Percentiles rank a stretch among this genome's conserved stretches.
These are phyloP conservation scores for Nycticorax nycticorax DNA, from an alignment of 2,113 vertebrate species.

Conservation along the genomic window DNA sequence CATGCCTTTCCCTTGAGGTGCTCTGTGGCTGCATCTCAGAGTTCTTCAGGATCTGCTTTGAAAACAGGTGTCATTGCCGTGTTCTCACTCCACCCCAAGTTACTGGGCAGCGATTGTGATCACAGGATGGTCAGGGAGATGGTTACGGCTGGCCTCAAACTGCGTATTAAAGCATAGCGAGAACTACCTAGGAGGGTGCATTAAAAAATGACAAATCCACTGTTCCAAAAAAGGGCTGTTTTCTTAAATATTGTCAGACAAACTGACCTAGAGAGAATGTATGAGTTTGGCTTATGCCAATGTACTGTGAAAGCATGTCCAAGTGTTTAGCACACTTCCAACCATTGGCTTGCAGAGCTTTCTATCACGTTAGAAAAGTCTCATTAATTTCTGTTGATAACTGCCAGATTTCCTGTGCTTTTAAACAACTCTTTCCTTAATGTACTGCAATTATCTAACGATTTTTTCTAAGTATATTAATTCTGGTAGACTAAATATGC, in stretches of 20 bases:
- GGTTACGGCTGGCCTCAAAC: background rate
- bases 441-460: background rate
- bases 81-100: background rate
- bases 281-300: background rate
- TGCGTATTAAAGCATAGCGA: background rate
- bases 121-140: background rate
- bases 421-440: background rate
- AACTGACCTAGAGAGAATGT: background rate
- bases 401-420: background rate
- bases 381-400: background rate
- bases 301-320: background rate
- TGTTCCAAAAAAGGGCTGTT: background rate
- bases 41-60: background rate
- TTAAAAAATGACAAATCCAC: background rate
- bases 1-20: background rate
- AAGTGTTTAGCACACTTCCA: background rate
- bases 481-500: background rate
- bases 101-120: accelerated
- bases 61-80: background rate
- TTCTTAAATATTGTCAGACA: background rate
- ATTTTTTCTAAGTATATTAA: background rate
- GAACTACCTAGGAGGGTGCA: background rate
- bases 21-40: background rate
- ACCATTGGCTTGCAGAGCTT: background rate
- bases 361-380: background rate